Evolutionary conservation across 1,140 invertebrate genomes (phyloP), one percentile per base, ranked within the genome.

Genomic region (Melitaea cinxia): DNA sequence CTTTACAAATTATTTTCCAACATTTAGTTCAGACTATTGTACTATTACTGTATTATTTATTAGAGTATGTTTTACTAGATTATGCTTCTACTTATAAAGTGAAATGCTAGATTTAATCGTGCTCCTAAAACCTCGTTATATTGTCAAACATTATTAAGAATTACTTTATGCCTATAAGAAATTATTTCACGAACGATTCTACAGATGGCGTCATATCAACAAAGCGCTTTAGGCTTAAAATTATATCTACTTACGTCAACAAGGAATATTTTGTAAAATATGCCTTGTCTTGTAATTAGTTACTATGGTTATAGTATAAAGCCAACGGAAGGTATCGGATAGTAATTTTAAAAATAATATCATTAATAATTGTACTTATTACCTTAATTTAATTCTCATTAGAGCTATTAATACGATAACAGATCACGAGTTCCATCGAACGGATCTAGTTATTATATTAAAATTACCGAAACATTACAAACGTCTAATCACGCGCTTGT

Each of bases 331-430:
- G 59, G 53, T 66, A 39, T 65, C 59, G 53, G 56, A 66, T 53
- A 59, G 35, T 49, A 64, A 69, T 42, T 35, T 57, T 33, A 65
- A 64, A 68, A 61, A 57, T 55, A 56, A 70, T 66, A 30, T 61
- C 50, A 35, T 55, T 66, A 73, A n/a, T n/a, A n/a, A 69, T 73
- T 73, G 70, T 72, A 66, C 66, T 69, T 21, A 54, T 73, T 68
- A 71, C 55, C 72, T 75, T 75, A 75, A 54, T 42, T 24, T 60
- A 69, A 72, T 37, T 12, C 39, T 65, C 58, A 65, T 60, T 55
- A 70, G 42, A 62, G 33, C 52, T 68, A 68, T 69, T 58, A 45
- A 64, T n/a, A n/a, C n/a, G n/a, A n/a, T 69, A 72, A 66, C 45
- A 39, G 59, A 63, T 69, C 49, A 21, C 53, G 65, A 62, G 35